Evolutionary conservation across 2,888 invertebrate species (phyloP).

Genomic region (Amphipoea lucens): DNA sequence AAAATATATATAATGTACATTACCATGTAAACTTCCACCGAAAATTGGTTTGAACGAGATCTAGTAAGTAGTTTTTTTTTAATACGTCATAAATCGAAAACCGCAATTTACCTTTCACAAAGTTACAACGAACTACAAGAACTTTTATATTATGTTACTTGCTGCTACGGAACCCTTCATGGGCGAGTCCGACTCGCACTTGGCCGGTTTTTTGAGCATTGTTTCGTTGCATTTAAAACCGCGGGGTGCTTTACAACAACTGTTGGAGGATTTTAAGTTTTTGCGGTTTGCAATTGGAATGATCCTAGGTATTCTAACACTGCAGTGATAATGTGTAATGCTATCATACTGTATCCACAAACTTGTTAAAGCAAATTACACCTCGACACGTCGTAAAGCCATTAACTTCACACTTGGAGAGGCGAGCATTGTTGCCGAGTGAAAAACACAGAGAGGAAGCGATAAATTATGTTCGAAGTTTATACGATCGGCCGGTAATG

Average conservation of each 20-base stretch:
- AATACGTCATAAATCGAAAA: too few species aligned
- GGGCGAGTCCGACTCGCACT: too few species aligned
- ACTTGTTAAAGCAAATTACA: slow-evolving; percentile 83
- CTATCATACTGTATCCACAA: slow-evolving; percentile 70
- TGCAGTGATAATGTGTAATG: slow-evolving; percentile 64
- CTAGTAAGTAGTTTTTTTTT: too few species aligned
- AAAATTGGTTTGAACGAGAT: too few species aligned
- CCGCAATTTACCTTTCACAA: too few species aligned
- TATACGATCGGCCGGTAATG: slow-evolving; percentile 87
- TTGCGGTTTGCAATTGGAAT: slow-evolving; percentile 41
- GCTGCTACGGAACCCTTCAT: too few species aligned
- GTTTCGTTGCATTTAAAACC: slow-evolving; percentile 49
- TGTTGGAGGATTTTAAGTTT: slow-evolving; percentile 32
- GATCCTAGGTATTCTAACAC: slow-evolving; percentile 45
- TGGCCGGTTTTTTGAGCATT: slow-evolving; percentile 53
- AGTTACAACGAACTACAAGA: too few species aligned
- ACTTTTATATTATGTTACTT: too few species aligned
- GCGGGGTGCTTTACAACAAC: slow-evolving; percentile 24
- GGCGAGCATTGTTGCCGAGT: slow-evolving; percentile 85
- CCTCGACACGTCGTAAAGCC: slow-evolving; percentile 85
- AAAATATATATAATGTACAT: too few species aligned
- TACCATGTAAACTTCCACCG: too few species aligned
- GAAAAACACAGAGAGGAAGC: slow-evolving; percentile 88
- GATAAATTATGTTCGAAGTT: slow-evolving; percentile 89
- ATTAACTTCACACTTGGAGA: slow-evolving; percentile 83